Evolutionary conservation across 1,140 invertebrate genomes (phyloP).

Genomic region (Drosophila teissieri): DNA sequence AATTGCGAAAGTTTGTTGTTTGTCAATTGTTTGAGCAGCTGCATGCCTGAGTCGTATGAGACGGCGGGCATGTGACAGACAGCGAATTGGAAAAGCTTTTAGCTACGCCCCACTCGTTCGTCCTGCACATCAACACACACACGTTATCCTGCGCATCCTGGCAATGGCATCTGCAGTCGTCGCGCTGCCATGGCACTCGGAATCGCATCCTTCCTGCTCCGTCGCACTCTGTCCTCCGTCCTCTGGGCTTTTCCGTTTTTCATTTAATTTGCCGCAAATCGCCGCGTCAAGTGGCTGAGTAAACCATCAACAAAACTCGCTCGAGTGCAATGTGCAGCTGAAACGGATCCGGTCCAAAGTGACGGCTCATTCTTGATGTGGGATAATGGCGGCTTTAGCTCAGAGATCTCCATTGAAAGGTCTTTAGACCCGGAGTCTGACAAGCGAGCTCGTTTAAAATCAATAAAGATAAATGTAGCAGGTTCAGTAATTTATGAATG

Average conservation of each 20-base stretch:
- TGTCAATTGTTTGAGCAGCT: constrained; percentile 29
- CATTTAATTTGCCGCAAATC: constrained; percentile 74
- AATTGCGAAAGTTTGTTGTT: constrained; percentile 25
- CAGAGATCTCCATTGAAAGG: background rate
- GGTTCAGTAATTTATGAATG: background rate
- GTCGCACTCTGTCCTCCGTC: constrained; percentile 6
- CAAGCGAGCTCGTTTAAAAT: background rate
- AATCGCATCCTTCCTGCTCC: constrained; percentile 29
- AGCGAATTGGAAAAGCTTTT: constrained; percentile 55
- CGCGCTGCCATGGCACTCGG: constrained; percentile 8
- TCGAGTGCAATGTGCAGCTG: constrained; percentile 20
- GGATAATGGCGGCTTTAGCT: constrained; percentile 16
- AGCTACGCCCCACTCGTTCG: constrained; percentile 17
- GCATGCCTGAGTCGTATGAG: constrained; percentile 7
- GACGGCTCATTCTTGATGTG: constrained; percentile 1
- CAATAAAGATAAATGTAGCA: background rate
- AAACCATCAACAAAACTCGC: constrained; percentile 27
- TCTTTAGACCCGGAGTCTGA: background rate
- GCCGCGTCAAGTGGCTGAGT: constrained; percentile 51
- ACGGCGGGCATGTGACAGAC: constrained; percentile 32
- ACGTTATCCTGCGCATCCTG: constrained; percentile 40
- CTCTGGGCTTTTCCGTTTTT: constrained; percentile 17
- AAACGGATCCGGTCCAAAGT: constrained; percentile 21
- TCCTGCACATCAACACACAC: constrained; percentile 34
- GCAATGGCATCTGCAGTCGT: constrained; percentile 43